Base-by-base conservation (phyloP, 2,888 invertebrate genomes). In the Luffia ferchaultella region DNA sequence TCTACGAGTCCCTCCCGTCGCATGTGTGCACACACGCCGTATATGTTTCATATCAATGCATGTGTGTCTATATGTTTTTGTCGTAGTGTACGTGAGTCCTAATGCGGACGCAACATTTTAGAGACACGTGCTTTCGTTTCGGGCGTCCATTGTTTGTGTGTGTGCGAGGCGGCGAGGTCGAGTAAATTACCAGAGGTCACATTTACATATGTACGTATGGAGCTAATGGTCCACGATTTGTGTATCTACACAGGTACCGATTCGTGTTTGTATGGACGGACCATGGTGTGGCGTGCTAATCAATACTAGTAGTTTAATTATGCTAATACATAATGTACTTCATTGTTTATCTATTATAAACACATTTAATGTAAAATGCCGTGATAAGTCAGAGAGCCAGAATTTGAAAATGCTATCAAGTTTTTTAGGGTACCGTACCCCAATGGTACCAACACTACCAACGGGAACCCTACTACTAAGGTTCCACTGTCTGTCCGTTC, bases 1-100 rank as follows among this genome's bases (percentile, higher is more conserved):
- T 61, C 63, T 75, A 66, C 65, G 66, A 71, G 70, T 72, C 67
- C 67, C 75, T 65, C 71, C 68, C 74, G 69, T 70, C 68, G 68
- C 73, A 75, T 73, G 71, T 70, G 73, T 61, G 63, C 76, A 76
- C 73, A 76, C 70, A 74, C 73, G 77, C 63, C 67, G 41, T 64
- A 62, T 60, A 63, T 62, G 61, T 30, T 30, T 30, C 12, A 43
- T 55, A 57, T 60, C 63, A 62, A 58, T 62, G 63, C 47, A 48
- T 59, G 58, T 60, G 58, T 17, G 62, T 50, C 55, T 64, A 61
- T 75, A 62, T 73, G 70, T 59, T 54, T 19, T 49, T 49, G 48
- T 49, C 55, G 43, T 48, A 65, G 78, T 76, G 78, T 77, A 76
- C 60, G 78, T 73, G 66, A 71, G 79, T 80, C 79, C 76, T 74